Evolutionary conservation across 1,140 invertebrate species (phyloP).

Genomic region (Dinoponera quadriceps): DNA sequence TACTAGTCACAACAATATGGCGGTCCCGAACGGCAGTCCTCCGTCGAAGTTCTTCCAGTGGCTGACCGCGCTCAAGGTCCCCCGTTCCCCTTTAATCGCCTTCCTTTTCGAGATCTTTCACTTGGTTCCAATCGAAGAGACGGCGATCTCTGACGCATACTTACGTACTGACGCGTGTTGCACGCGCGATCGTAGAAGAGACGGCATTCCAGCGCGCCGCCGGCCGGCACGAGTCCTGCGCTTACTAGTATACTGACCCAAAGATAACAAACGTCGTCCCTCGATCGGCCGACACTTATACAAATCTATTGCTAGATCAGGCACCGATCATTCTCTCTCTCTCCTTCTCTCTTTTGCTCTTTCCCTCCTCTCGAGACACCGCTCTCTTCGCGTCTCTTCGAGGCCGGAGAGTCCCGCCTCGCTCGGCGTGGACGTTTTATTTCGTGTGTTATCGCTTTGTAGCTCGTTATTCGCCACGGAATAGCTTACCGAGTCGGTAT

Average conservation of each 20-base stretch:
- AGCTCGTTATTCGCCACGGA: too few relatives aligned
- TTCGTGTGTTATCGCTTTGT: neutral
- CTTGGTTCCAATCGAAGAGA: conserved; percentile 80
- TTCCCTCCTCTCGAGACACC: neutral
- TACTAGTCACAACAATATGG: conserved; percentile 78
- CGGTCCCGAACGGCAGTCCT: conserved; percentile 51
- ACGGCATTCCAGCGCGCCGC: conserved; percentile 75
- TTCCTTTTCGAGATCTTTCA: conserved; percentile 82
- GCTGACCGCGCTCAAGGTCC: conserved; percentile 84
- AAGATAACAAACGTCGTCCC: conserved; percentile 46
- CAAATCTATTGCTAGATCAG: conserved; percentile 14
- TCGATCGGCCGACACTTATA: neutral
- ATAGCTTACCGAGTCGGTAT: neutral
- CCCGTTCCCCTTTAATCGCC: conserved; percentile 78
- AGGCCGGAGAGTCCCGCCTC: neutral
- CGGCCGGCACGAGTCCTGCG: conserved; percentile 2
- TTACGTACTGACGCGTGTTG: conserved; percentile 42
- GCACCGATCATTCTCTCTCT: neutral
- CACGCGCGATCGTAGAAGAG: conserved; percentile 65
- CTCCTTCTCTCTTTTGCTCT: too few relatives aligned
- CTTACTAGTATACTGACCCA: conserved; percentile 21
- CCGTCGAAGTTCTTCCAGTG: conserved; percentile 72
- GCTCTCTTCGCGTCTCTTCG: neutral
- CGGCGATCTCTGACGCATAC: conserved; percentile 64
- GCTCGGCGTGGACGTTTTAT: neutral